A percentile compares a stretch with the other conserved stretches of the same genome.
phyloP scores from a whole-genome alignment of 2,888 invertebrate species.

The Caenorhabditis auriculariae region DNA sequence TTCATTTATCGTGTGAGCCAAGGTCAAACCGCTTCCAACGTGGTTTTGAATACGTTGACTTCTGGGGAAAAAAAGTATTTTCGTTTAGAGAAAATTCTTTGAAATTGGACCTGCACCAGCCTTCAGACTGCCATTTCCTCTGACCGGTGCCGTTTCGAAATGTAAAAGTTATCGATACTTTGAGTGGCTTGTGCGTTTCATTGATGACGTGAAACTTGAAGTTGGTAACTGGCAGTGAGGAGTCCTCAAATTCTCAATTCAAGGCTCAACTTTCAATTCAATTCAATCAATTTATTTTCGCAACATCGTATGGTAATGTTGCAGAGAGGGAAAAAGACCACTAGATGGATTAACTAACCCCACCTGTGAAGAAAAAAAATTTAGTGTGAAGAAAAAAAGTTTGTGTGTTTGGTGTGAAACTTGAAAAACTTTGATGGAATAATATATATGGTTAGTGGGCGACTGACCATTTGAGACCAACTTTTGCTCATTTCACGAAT shows the following conservation, averaged over 20 bases:
- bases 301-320: too few species aligned
- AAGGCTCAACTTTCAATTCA: too few species aligned
- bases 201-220: constrained; percentile 85
- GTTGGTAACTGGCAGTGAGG: constrained; percentile 81
- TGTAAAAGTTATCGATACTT: constrained; percentile 82
- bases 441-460: too few species aligned
- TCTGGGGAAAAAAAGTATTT: constrained; percentile 2
- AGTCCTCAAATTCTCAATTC: constrained; percentile 79
- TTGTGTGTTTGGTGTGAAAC: too few species aligned
- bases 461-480: too few species aligned
- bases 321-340: too few species aligned
- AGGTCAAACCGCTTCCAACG: constrained; percentile 22
- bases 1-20: constrained; percentile 66
- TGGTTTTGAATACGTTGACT: constrained; percentile 12
- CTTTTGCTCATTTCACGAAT: too few species aligned
- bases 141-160: constrained; percentile 84
- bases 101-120: constrained; percentile 27
- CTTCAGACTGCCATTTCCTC: constrained; percentile 35
- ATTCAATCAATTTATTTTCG: too few species aligned
- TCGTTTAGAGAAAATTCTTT: neutral
- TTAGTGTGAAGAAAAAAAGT: neutral
- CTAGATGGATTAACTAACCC: too few species aligned
- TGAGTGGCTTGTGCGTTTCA: constrained; percentile 65
- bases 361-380: too few species aligned
- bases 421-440: too few species aligned